Evolutionary conservation across 2,888 invertebrate genomes (phyloP), one percentile per base, ranked within the genome.

Genomic region (Luperina nickerlii): DNA sequence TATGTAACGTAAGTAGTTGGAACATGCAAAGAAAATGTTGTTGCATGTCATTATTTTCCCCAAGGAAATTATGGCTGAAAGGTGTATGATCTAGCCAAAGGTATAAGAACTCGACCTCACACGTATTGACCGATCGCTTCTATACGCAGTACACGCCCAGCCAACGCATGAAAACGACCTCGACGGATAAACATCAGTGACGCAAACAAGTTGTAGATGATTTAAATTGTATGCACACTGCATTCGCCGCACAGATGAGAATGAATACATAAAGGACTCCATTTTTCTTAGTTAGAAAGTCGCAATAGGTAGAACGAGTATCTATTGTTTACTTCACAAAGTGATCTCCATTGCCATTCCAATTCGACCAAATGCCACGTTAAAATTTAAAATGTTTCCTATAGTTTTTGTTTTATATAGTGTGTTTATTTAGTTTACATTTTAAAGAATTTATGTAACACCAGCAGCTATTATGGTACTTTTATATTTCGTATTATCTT

Each of bases 211-310:
- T 88, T 84, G 85, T 77, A 84, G 78, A 89, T 87, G 85, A 87
- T 90, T 89, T 90, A 88, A 88, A 91, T 88, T 90, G 88, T 88
- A 88, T 90, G 89, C 90, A 89, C 78, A 87, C 80, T 89, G 88
- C 86, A 86, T 81, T 68, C 69, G 80, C 78, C 66, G 78, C 73
- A 66, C 45, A 83, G 75, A 83, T 82, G 81, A 76, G 72, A 84
- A 79, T 84, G 86, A 85, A 78, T 79, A 70, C 78, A 82, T 76
- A 86, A 82, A 87, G 70, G 79, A 75, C 76, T 78, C 78, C 74
- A 81, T 81, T 81, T 87, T 88, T 88, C 86, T 88, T 85, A 75
- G 74, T 83, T 82, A 84, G 76, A 87, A 87, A 81, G 78, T 85
- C 85, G 80, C 90, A 89, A 92, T 87, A 90, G 82, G 89, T 90